Evolutionary conservation across 2,797 vertebrate species (phyloP).

Genomic region (Mus spretus): DNA sequence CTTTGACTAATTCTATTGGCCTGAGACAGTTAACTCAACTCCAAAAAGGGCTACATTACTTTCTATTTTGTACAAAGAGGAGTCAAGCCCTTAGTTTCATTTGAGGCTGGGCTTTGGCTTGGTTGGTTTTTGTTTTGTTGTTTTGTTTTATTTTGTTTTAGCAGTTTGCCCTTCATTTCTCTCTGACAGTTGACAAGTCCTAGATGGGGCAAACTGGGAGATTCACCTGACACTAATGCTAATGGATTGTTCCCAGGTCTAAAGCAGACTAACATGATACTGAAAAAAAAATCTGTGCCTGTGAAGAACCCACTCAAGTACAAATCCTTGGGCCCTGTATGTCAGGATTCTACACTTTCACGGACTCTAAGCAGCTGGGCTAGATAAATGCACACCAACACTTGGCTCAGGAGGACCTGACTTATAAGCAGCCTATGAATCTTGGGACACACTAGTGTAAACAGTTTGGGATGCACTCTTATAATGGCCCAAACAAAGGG

Average conservation of each 20-base stretch:
- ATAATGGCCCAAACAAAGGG: background rate
- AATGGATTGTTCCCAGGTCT: background rate
- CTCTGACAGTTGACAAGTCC: background rate
- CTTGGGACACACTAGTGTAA: background rate
- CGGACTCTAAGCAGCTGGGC: background rate
- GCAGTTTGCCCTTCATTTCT: background rate
- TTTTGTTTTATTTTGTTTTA: background rate
- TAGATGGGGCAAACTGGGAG: background rate
- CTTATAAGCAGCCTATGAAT: constrained; percentile 29
- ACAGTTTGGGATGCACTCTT: background rate
- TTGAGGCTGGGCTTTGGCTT: background rate
- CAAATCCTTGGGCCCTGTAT: constrained; percentile 50
- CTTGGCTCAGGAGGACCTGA: background rate
- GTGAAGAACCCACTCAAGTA: background rate
- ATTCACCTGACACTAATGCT: background rate
- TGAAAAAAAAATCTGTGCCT: background rate
- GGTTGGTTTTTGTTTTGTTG: background rate
- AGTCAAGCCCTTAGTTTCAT: background rate
- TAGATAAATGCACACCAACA: constrained; percentile 38
- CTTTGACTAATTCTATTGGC: background rate
- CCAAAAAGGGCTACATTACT: background rate
- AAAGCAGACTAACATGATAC: background rate
- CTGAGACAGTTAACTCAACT: background rate
- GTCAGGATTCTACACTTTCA: constrained; percentile 51
- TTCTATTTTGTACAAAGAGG: background rate